Evolutionary conservation across 2,113 vertebrate species (phyloP).

Genomic region (Seriola dumerili): DNA sequence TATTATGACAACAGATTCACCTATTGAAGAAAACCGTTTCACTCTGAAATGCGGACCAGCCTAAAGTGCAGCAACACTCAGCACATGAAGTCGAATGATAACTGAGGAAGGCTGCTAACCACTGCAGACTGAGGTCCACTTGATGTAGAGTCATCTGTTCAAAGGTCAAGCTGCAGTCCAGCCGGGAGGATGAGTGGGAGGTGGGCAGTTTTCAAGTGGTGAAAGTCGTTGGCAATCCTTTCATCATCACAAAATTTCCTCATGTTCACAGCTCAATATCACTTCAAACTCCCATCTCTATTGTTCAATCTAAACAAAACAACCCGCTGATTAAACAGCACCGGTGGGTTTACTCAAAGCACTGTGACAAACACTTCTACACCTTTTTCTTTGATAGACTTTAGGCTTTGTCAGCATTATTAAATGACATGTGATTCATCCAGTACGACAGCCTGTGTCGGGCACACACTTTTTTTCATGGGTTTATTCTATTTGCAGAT

Average conservation of each 20-base stretch:
- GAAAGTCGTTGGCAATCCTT: neutral
- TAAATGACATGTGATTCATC: neutral
- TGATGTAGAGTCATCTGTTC: conserved; percentile 53
- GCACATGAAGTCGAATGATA: conserved; percentile 17
- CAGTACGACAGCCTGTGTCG: neutral
- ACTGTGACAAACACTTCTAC: neutral
- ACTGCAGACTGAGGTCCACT: conserved; percentile 24
- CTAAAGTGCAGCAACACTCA: conserved; percentile 6
- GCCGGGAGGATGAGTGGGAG: conserved; percentile 35
- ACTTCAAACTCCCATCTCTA: too few species aligned
- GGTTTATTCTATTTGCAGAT: conserved; percentile 22
- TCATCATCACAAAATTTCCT: neutral
- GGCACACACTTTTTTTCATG: neutral
- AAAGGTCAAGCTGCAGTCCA: conserved; percentile 57
- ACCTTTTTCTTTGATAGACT: neutral
- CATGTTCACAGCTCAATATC: neutral
- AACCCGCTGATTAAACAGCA: neutral
- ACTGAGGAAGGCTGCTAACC: conserved; percentile 33
- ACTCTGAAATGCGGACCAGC: conserved; percentile 20
- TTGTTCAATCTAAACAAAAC: neutral
- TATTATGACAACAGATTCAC: conserved; percentile 19
- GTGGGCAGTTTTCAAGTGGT: neutral
- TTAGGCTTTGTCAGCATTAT: neutral
- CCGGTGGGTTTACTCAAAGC: neutral
- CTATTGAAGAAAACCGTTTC: conserved; percentile 23